Base-by-base conservation (phyloP, 2,113 vertebrate genomes). In the Pleuronectes platessa region DNA sequence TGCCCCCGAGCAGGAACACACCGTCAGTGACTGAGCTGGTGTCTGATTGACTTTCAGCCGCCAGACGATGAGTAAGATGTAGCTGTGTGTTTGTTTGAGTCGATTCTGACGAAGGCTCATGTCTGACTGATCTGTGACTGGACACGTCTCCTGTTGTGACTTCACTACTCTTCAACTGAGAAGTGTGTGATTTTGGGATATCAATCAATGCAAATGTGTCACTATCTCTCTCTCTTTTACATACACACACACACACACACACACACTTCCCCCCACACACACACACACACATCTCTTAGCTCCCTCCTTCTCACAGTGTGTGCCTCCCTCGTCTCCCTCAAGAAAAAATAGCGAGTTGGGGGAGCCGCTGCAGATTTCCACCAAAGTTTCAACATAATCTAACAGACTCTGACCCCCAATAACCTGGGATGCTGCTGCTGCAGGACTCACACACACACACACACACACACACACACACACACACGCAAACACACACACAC, bases 341-440 rank as follows among this genome's bases (percentile, higher is more conserved):
- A 47, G 68, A 62, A 17, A 62, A 61, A 72, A 53, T 15, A 3
- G 49, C 65, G 11, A 15, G 21, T 17, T 24, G 35, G 45, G 70
- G 54, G 45, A 73, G 51, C 7, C 15, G 61, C 88, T 94, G 90
- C 86, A 92, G 90, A 79, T 92, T 94, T 94, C 90, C 91, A 85
- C 91, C 88, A 92, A 89, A 87, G 88, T 88, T 81, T 91, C 85
- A 56, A 13, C 81, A 88, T 70, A 18, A 51, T 6, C 18, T 20
- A 17, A 51, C 42, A 51, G 18, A 20, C 49, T 51, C 18, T 51
- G 49, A 51, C 49, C 15, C 49, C 15, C 17, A 51, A 51, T 20
- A 51, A 17, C 17, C 17, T 31, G 31, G 31, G 31, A 31, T 31
- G 31, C 31, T 31, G 31, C 31, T 31, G 31, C 31, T 31, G 31